Evolutionary conservation across 2,113 vertebrate genomes (phyloP).

Genomic region (Odontesthes bonariensis): DNA sequence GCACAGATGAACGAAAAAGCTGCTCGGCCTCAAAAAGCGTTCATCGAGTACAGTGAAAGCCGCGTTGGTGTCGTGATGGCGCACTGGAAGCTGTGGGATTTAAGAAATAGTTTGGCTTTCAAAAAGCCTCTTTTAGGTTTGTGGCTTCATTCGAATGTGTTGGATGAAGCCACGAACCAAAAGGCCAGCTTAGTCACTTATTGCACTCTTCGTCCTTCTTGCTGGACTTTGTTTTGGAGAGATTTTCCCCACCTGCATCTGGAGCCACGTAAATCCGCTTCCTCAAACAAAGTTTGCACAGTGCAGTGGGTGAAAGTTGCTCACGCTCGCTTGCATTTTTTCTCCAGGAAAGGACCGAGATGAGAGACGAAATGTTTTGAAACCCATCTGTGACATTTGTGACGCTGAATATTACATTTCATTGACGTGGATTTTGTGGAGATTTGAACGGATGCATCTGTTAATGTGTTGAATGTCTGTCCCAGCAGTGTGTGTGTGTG

Average conservation of each 20-base stretch:
- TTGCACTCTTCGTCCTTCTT: background rate
- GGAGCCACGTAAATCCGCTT: background rate
- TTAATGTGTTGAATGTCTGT: conserved; percentile 22
- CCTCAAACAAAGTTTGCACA: background rate
- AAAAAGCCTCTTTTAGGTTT: background rate
- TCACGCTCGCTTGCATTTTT: background rate
- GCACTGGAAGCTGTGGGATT: conserved; percentile 4
- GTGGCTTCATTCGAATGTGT: no score
- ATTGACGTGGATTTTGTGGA: conserved; percentile 7
- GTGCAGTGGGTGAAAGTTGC: background rate
- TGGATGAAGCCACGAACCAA: conserved; percentile 4
- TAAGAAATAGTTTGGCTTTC: background rate
- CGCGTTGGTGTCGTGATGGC: background rate
- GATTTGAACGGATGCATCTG: background rate
- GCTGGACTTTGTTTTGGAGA: background rate
- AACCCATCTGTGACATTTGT: background rate
- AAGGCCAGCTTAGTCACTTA: background rate
- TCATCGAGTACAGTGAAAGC: background rate
- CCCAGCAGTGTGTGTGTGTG: background rate
- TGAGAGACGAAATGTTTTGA: background rate
- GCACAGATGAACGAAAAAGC: conserved; percentile 41
- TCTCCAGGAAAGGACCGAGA: background rate
- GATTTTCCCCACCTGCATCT: background rate
- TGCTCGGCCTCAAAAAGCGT: conserved; percentile 24
- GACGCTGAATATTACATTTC: conserved; percentile 10